Conservation (phyloP, 1,140 invertebrate species). For the Cepaea nemoralis region DNA sequence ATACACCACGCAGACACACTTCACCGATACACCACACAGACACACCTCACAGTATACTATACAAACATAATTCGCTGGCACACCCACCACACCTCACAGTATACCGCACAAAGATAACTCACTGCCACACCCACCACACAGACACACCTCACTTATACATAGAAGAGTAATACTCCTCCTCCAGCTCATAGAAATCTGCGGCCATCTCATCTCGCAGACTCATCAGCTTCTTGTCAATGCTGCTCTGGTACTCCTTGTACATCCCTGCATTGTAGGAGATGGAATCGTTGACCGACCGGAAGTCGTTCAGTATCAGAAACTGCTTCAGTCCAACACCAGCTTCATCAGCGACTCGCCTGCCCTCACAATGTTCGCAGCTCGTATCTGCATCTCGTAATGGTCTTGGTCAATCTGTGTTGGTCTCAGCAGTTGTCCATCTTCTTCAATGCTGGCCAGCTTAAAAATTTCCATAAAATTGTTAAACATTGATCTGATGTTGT, state of each 20-base stretch:
- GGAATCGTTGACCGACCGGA: conserved; percentile 95
- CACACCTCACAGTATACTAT: no score
- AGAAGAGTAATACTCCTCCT: conserved; percentile 98
- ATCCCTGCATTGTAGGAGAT: conserved; percentile 91
- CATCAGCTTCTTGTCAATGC: conserved; percentile 94
- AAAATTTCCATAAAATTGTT: conserved; percentile 97
- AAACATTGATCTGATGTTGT: conserved; percentile 95
- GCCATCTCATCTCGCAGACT: conserved; percentile 93
- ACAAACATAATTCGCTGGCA: no score
- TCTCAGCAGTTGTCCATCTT: conserved; percentile 87
- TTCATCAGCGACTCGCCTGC: conserved; percentile 97
- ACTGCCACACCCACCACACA: no score
- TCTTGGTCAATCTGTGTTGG: conserved; percentile 94
- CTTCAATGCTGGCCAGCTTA: conserved; percentile 89
- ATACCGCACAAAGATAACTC: no score
- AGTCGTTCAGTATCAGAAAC: conserved; percentile 96
- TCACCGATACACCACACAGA: no score
- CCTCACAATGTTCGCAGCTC: conserved; percentile 93
- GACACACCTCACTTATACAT: conserved; percentile 85
- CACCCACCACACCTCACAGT: no score
- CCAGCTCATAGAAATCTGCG: conserved; percentile 92
- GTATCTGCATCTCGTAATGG: conserved; percentile 95
- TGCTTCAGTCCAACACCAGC: conserved; percentile 96
- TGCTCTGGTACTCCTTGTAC: conserved; percentile 88
- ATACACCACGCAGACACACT: no score